Evolutionary conservation across 2,113 vertebrate species (phyloP), one percentile per base, ranked within the genome.

Genomic region (Mustela nigripes): DNA sequence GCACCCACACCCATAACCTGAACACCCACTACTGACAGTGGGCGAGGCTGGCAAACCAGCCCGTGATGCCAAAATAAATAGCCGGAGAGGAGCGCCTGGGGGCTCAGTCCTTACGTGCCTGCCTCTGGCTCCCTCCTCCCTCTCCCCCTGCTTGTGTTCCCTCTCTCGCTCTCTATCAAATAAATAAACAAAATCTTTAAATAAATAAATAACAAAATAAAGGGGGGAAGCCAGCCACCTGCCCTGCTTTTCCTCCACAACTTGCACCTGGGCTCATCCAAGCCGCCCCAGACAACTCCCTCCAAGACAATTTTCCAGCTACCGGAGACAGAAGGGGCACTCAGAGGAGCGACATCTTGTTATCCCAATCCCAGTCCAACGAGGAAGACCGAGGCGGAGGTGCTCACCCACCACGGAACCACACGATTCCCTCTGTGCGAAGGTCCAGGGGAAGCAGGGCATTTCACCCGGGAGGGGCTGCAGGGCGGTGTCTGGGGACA

Each of bases 271-370:
- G 42, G 65, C 11, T 18, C 8, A 24, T 62, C 65, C 39, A 39
- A 62, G 36, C 0, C 3, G 12, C 24, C 39, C 2, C 60, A 28
- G 56, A 83, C n/a, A 63, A 83, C n/a, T 65, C 63, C 50, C 78
- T 76, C 67, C 21, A 33, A 0, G 26, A 58, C 63, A 42, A 58
- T n/a, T 24, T 69, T 16, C 53, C 42, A 39, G 76, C n/a, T 33
- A 19, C 56, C 14, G 7, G 48, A 48, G 48, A 22, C 42, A 62
- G 31, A 62, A 62, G 63, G 0, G 22, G 36, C 1, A 5, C 74
- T 63, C 22, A 21, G 1, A 21, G 11, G 0, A 62, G 74, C 0
- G 0, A 71, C 24, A 12, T 1, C 1, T 5, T 45, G 63, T 11
- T 11, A 36, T 26, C 60, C 71, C 60, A 19, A 28, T 21, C 22